A percentile compares a stretch with the other conserved stretches of the same genome.
phyloP scores from a whole-genome alignment of 2,797 vertebrate species.

The Emys orbicularis region DNA sequence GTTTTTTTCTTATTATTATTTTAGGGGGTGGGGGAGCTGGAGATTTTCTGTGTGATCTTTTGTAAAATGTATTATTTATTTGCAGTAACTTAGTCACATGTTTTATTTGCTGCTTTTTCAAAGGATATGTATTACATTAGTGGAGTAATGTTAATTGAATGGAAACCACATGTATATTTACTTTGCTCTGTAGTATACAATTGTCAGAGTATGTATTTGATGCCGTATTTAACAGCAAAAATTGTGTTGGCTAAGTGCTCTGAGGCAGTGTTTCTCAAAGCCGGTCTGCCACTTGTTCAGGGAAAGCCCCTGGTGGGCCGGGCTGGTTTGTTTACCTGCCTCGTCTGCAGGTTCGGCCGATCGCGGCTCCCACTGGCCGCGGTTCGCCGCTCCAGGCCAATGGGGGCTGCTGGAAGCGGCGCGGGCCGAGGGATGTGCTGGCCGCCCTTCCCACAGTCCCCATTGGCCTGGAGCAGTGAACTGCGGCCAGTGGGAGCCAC shows the following conservation, averaged over 20 bases:
- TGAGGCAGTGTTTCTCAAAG: background rate
- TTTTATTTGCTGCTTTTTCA: background rate
- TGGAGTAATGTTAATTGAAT: background rate
- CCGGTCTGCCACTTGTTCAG: no score
- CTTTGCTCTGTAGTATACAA: background rate
- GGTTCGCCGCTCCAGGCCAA: no score
- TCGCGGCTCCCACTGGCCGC: no score
- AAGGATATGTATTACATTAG: background rate
- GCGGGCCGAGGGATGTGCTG: no score
- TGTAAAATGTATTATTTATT: background rate
- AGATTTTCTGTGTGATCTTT: background rate
- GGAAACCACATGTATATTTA: background rate
- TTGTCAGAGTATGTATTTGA: background rate
- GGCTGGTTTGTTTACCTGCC: no score
- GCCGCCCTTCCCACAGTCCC: no score
- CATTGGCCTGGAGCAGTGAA: no score
- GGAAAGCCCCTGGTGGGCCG: no score
- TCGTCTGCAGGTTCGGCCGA: no score
- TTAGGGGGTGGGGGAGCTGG: no score
- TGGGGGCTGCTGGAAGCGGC: no score
- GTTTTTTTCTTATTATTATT: background rate
- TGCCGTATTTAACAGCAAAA: background rate
- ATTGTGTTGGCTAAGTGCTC: fast-evolving
- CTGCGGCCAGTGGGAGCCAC: no score
- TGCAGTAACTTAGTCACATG: background rate